Base-by-base conservation (phyloP, 92 coral and sea anemone genomes). In the Phenganax marumi region DNA sequence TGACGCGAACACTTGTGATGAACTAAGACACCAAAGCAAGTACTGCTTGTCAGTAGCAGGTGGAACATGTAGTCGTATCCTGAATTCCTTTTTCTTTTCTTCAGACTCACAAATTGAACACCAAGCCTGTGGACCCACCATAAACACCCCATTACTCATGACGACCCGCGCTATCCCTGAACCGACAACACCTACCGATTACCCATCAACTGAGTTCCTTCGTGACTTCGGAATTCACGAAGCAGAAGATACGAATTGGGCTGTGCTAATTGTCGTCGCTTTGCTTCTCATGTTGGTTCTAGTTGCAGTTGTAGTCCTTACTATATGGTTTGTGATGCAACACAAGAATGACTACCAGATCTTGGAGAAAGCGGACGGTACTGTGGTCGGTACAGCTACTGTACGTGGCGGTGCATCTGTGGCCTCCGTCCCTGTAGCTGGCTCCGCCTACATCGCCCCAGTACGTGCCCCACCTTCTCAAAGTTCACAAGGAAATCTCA, bases 191-290 rank as follows among this genome's bases (percentile, higher is more conserved):
- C 83, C 83, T 26, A 78, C 83, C 46, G 73, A 78, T 48, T 78
- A 78, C 63, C 83, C 83, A 46, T 78, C 83, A 9, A 78, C 83
- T 8, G 83, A 78, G 52, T 62, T 61, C 52, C 55, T 78, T 62
- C 83, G 83, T 62, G 73, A 78, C 39, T 26, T 78, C 52, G 83
- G 83, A 17, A 63, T 78, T 47, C 83, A 78, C 47, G 83, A 78
- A 63, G 83, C 83, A 8, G 83, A 78, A 21, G 83, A 78, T 61
- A 58, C 83, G 12, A 78, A 78, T 58, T 78, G 83, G 83, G 83
- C 83, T 48, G 73, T 78, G 7, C 53, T 78, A 12, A 78, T 78
- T 78, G 83, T 78, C 21, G 83, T 78, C 21, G 83, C 83, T 48
- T 62, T 78, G 52, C 73, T 78, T 13, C 65, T 78, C n/a, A 78